A percentile compares a stretch with the other conserved stretches of the same genome.
phyloP scores from a whole-genome alignment of 2,888 invertebrate species.

The Stenolophus ochropezus region DNA sequence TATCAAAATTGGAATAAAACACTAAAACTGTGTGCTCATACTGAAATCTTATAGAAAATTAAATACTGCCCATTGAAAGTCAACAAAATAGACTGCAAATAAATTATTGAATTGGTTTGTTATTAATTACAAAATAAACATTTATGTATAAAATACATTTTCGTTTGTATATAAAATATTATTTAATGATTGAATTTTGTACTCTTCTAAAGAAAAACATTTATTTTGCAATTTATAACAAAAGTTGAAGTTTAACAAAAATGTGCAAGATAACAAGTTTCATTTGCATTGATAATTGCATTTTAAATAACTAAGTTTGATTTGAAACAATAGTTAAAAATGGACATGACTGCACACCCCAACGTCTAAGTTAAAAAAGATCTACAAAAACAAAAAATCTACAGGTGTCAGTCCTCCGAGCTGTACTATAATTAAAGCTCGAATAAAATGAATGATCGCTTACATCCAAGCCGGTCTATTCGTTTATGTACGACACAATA shows the following conservation, averaged over 20 bases:
- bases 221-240: conserved; percentile 34
- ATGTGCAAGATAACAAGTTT: conserved; percentile 58
- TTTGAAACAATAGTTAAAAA: conserved; percentile 47
- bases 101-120: conserved; percentile 22
- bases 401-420: conserved; percentile 50
- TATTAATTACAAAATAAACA: conserved; percentile 15
- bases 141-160: conserved; percentile 1
- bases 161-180: conserved; percentile 12
- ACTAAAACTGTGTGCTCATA: conserved; percentile 51
- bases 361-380: conserved; percentile 34
- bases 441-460: conserved; percentile 20
- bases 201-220: conserved; percentile 1
- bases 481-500: conserved; percentile 45
- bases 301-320: conserved; percentile 59
- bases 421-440: neutral
- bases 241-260: conserved; percentile 28
- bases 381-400: conserved; percentile 42
- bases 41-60: conserved; percentile 36
- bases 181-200: conserved; percentile 20
- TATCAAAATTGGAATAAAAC: conserved; percentile 4
- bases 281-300: conserved; percentile 65
- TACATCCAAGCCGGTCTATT: too few relatives aligned
- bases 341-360: conserved; percentile 29
- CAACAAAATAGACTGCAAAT: conserved; percentile 38
- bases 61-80: conserved; percentile 54